phyloP scores from a whole-genome alignment of 2,888 invertebrate species.

The Arenicola marina region DNA sequence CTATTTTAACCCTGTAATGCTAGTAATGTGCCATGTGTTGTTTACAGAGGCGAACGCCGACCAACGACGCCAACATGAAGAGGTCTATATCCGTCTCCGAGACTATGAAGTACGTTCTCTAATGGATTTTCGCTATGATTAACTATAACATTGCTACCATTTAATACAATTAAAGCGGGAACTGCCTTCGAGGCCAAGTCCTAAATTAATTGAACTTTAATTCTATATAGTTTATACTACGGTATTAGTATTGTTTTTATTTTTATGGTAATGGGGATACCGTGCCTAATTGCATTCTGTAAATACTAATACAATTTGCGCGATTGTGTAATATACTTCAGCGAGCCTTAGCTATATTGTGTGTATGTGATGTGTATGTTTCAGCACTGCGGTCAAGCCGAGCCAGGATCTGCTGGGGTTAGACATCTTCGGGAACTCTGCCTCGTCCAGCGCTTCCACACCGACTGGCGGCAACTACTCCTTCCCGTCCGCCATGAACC shows the following conservation, averaged over 20 bases:
- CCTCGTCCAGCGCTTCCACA: conserved; percentile 79
- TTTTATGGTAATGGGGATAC: no score
- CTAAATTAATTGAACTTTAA: no score
- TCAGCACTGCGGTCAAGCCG: conserved; percentile 62
- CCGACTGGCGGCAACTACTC: conserved; percentile 70
- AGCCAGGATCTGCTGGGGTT: conserved; percentile 80
- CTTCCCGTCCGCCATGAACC: conserved; percentile 67
- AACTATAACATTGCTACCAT: no score
- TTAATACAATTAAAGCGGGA: no score
- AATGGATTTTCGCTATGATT: no score
- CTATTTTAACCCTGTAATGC: no score
- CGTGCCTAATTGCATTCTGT: no score
- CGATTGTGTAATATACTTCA: no score
- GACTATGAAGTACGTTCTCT: conserved; percentile 66
- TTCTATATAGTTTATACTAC: no score
- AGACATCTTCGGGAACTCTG: conserved; percentile 69
- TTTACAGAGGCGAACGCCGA: conserved; percentile 49
- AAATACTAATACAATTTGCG: no score
- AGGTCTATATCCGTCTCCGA: conserved; percentile 78
- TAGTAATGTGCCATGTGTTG: neutral
- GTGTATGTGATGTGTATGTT: neutral
- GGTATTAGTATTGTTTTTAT: no score
- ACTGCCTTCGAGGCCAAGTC: no score
- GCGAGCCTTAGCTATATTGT: neutral
- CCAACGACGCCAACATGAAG: conserved; percentile 56